Percentiles rank a stretch among this genome's conserved stretches.
Evolutionary conservation across 2,113 vertebrate genomes (phyloP).

Genomic region (Spermophilus dauricus): DNA sequence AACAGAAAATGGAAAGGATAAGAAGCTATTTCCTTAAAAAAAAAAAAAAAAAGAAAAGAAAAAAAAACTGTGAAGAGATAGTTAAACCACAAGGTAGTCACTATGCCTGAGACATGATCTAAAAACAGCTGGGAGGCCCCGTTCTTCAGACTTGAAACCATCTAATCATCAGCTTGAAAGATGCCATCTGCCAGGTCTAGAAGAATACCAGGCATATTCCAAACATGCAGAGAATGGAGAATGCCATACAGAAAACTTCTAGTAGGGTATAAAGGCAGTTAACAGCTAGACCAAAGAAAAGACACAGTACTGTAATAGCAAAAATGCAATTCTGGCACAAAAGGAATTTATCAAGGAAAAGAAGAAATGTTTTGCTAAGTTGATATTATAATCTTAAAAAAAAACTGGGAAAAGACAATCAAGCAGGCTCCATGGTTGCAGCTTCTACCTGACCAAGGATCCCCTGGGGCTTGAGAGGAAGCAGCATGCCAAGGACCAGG

Average conservation of each 20-base stretch:
- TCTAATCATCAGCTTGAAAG: not conserved
- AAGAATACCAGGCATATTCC: not conserved
- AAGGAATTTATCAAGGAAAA: not conserved
- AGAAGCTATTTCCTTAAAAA: not conserved
- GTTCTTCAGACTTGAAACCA: not conserved
- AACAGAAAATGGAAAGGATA: not conserved
- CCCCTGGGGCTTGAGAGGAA: conserved; percentile 3
- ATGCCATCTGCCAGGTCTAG: not conserved
- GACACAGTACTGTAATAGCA: not conserved
- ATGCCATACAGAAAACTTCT: not conserved
- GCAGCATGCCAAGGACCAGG: not conserved
- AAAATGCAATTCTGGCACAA: not conserved
- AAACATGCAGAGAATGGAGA: not conserved
- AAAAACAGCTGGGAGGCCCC: conserved; percentile 42
- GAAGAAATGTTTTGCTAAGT: not conserved
- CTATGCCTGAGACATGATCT: not conserved
- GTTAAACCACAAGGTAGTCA: conserved; percentile 53
- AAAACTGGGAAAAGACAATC: not conserved
- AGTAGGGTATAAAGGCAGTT: not conserved
- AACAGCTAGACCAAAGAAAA: not conserved
- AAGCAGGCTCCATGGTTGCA: not conserved
- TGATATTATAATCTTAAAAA: not conserved
- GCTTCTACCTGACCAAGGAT: conserved; percentile 36
- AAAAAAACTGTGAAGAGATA: conserved; percentile 49
- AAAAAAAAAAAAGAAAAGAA: no score